These are phyloP conservation scores for Mythimna impura DNA, from an alignment of 2,888 invertebrate genomes.

Conservation along the genomic window DNA sequence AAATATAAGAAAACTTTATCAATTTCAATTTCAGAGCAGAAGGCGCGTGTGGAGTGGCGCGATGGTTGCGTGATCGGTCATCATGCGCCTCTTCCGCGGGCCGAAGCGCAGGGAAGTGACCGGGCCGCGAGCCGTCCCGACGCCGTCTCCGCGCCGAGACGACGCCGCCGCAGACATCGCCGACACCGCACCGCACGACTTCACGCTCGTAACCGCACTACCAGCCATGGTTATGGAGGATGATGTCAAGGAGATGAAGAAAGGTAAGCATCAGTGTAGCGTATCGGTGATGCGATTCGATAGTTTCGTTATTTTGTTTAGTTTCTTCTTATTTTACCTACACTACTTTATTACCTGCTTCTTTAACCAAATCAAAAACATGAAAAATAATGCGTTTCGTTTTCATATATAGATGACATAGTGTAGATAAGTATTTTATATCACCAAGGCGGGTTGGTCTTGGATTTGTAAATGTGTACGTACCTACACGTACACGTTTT, in stretches of 20 bases:
- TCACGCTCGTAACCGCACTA: slow-evolving; percentile 94
- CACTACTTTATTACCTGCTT: neutral
- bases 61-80: slow-evolving; percentile 89
- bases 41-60: slow-evolving; percentile 81
- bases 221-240: slow-evolving; percentile 95
- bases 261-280: slow-evolving; percentile 80
- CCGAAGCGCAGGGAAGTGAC: slow-evolving; percentile 92
- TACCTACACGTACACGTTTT: too few species aligned
- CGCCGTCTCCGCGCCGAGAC: slow-evolving; percentile 86
- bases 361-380: too few species aligned
- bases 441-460: too few species aligned
- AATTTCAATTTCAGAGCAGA: slow-evolving; percentile 67
- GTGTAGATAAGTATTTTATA: too few species aligned
- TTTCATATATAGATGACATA: neutral
- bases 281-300: neutral
- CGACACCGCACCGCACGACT: slow-evolving; percentile 92
- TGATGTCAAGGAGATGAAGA: slow-evolving; percentile 91
- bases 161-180: slow-evolving; percentile 78
- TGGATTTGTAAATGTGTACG: too few species aligned
- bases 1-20: neutral
- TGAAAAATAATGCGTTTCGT: too few species aligned
- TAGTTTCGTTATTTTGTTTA: neutral
- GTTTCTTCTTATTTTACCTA: neutral
- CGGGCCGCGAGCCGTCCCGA: slow-evolving; percentile 87
- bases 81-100: slow-evolving; percentile 92